Conservation (phyloP, 2,113 vertebrate species). For the Amazona guildingii region DNA sequence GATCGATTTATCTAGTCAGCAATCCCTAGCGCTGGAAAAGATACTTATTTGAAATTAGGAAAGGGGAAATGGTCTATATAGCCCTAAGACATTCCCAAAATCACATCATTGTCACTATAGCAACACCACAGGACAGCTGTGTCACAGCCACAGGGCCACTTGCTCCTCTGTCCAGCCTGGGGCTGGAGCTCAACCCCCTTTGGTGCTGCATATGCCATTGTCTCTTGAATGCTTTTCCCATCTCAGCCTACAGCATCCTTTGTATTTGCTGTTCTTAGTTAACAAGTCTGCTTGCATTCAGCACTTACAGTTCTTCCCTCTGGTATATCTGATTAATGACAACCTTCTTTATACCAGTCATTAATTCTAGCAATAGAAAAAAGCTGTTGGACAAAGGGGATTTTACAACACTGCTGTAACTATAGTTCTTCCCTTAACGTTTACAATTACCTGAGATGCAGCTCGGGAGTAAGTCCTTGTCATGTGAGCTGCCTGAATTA, state of each 20-base stretch:
- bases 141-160: background rate
- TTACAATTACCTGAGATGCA: background rate
- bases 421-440: background rate
- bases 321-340: background rate
- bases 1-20: background rate
- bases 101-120: background rate
- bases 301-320: background rate
- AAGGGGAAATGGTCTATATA: background rate
- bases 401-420: background rate
- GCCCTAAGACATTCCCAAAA: background rate
- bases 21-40: background rate
- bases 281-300: background rate
- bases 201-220: background rate
- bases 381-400: background rate
- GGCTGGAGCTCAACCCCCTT: background rate
- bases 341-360: background rate
- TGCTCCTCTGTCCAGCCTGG: background rate
- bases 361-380: background rate
- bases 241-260: fast-evolving
- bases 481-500: background rate
- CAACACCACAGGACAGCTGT: background rate
- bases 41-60: background rate
- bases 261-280: background rate
- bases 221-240: background rate
- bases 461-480: background rate